Evolutionary conservation across 2,113 vertebrate genomes (phyloP).

Genomic region (Hyperopisus bebe): DNA sequence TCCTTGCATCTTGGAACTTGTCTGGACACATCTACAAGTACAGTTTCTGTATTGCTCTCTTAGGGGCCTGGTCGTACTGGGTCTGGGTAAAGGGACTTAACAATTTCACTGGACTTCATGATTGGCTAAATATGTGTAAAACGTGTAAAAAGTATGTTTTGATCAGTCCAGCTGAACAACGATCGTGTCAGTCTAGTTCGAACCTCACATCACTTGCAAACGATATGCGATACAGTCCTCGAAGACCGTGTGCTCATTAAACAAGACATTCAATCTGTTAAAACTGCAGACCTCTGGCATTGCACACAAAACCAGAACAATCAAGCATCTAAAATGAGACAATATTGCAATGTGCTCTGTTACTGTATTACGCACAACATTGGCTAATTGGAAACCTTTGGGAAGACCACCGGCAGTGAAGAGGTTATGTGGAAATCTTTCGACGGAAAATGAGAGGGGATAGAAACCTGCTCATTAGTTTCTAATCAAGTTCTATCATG

Average conservation of each 20-base stretch:
- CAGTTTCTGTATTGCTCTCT: not conserved
- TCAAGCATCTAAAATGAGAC: constrained; percentile 1
- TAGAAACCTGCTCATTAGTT: not conserved
- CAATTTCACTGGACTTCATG: not conserved
- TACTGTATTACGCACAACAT: not conserved
- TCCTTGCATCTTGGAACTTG: not conserved
- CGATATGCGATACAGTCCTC: not conserved
- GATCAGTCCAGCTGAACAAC: not conserved
- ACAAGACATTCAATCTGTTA: not conserved
- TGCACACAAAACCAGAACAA: not conserved
- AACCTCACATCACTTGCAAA: not conserved
- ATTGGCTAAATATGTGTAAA: not conserved
- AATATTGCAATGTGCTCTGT: not conserved
- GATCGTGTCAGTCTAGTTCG: not conserved
- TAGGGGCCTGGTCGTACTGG: not conserved
- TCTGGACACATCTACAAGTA: not conserved
- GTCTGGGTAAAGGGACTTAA: not conserved
- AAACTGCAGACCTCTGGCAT: not conserved
- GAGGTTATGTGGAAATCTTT: not conserved
- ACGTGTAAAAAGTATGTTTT: not conserved
- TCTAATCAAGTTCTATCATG: not conserved
- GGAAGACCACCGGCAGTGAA: not conserved
- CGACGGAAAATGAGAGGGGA: not conserved
- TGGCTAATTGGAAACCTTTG: not conserved
- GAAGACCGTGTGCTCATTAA: not conserved